Base-by-base conservation (phyloP, 2,888 invertebrate genomes). In the Shargacucullia verbasci region DNA sequence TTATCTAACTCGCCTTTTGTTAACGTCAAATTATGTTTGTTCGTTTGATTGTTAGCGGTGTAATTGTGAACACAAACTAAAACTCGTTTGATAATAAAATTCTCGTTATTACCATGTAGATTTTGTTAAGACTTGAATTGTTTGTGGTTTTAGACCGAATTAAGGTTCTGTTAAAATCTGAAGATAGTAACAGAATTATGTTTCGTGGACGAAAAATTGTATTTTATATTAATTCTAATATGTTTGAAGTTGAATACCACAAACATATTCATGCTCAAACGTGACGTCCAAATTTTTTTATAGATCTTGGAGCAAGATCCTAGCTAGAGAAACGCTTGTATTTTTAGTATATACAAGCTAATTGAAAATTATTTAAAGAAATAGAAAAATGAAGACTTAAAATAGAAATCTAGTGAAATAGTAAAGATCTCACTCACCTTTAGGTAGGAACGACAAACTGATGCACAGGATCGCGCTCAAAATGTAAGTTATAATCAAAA, bases 381-480 rank as follows among this genome's bases (percentile, higher is more conserved):
- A n/a, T n/a, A n/a, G n/a, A 29, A 45, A 45, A 11, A 20, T 15
- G 11, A 2, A n/a, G n/a, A 20, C 20, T 20, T 20, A 20, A 20
- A 20, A 3, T 2, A 20, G 20, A 20, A 3, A 20, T 20, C n/a
- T n/a, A n/a, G n/a, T n/a, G n/a, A n/a, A 31, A 34, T 10, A 31
- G 6, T 44, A 11, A 44, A 33, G 0, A 31, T 8, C 14, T 0
- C 3, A 80, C 86, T 91, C 80, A 95, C 95, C 94, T 85, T 90
- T 84, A 5, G 96, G 95, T 15, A 96, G 69, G 72, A 96, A 95
- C 14, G 96, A 94, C 70, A 96, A 94, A 13, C 94, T 88, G 44
- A 96, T 90, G 75, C 96, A 96, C 35, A 95, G 89, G 1, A 91
- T 68, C 8, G 95, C 97, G 73, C 96, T 96, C 15, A 96, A 62